Evolutionary conservation across 2,113 vertebrate genomes (phyloP).

Genomic region (Cromileptes altivelis): DNA sequence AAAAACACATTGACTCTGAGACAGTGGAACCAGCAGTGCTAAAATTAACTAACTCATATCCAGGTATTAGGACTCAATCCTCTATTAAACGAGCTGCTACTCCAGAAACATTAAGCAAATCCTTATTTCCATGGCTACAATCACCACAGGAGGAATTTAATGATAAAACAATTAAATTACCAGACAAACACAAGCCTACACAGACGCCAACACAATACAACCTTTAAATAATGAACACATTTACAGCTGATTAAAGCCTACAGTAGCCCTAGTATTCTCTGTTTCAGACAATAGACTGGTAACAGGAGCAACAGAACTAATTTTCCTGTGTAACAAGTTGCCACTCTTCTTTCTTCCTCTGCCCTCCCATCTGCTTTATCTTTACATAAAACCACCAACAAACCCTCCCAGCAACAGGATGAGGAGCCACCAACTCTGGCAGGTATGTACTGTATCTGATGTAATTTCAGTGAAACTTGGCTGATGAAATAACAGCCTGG

Average conservation of each 20-base stretch:
- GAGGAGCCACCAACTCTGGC: neutral
- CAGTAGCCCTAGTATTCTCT: neutral
- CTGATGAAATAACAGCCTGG: slow-evolving; percentile 57
- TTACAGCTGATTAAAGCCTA: neutral
- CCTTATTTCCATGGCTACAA: neutral
- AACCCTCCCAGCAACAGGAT: slow-evolving; percentile 4
- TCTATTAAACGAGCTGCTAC: neutral
- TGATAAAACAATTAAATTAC: neutral
- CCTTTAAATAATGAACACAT: neutral
- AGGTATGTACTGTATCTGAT: slow-evolving; percentile 31
- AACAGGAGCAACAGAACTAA: neutral
- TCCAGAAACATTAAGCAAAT: neutral
- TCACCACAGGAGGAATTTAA: neutral
- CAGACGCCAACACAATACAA: neutral
- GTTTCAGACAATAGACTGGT: neutral
- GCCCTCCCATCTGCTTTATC: slow-evolving; percentile 23
- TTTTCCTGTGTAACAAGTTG: slow-evolving; percentile 6
- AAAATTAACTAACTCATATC: too few relatives aligned
- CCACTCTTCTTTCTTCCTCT: neutral
- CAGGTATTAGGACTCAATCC: too few relatives aligned
- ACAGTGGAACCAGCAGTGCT: too few relatives aligned
- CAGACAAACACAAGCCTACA: neutral
- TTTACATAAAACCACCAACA: slow-evolving; percentile 16
- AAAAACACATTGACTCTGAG: too few relatives aligned
- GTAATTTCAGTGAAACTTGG: slow-evolving; percentile 45